Percentiles rank a stretch among this genome's conserved stretches.
phyloP scores from a whole-genome alignment of 2,888 invertebrate species.

The Sympetrum striolatum region DNA sequence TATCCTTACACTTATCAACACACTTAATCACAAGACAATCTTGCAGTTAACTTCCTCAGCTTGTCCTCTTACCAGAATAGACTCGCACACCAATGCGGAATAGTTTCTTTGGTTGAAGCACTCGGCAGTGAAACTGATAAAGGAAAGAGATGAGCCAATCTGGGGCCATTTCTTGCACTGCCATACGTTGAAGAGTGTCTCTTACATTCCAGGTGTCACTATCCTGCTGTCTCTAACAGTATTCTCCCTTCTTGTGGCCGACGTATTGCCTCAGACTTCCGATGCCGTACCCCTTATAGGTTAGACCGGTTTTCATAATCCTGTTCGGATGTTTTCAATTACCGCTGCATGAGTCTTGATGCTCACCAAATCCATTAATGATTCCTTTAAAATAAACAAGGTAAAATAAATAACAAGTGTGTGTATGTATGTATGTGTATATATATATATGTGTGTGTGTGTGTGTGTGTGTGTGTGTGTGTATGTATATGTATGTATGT shows the following conservation, averaged over 20 bases:
- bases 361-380: conserved; percentile 33
- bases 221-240: conserved; percentile 99
- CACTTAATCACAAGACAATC: no score
- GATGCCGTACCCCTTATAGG: conserved; percentile 99
- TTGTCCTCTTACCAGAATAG: no score
- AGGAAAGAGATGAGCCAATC: conserved; percentile 9
- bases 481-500: no score
- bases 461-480: no score
- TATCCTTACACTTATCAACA: no score
- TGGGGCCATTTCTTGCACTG: conserved; percentile 41
- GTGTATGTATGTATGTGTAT: no score
- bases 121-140: conserved; percentile 19
- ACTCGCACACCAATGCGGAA: no score
- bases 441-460: no score
- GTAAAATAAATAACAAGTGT: no score
- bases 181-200: conserved; percentile 44
- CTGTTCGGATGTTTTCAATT: conserved; percentile 37
- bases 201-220: conserved; percentile 84
- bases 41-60: no score
- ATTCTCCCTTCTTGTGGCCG: conserved; percentile 98
- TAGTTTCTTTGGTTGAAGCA: neutral
- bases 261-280: conserved; percentile 98
- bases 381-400: neutral
- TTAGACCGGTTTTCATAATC: conserved; percentile 56
- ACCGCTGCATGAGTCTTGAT: conserved; percentile 38